Conservation (phyloP, 2,888 invertebrate genomes). For the Bruchidius siliquastri region DNA sequence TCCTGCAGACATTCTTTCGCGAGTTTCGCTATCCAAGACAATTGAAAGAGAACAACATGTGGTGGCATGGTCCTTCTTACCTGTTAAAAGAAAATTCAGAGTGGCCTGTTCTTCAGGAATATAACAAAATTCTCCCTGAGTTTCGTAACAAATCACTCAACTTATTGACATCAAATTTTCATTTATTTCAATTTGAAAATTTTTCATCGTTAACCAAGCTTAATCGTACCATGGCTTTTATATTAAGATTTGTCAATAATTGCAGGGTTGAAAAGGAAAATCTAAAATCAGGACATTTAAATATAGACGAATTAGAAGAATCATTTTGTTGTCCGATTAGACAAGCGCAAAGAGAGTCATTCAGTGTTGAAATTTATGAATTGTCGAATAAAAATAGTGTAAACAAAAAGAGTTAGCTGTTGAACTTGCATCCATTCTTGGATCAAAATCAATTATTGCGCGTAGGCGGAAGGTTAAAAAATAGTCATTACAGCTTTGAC, state of each 20-base stretch:
- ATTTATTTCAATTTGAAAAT: neutral
- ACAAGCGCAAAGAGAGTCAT: slow-evolving; percentile 3
- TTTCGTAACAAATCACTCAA: neutral
- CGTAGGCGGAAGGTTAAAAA: slow-evolving; percentile 5
- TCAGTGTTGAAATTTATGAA: neutral
- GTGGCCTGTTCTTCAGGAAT: neutral
- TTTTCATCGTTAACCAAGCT: neutral
- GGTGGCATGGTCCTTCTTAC: slow-evolving; percentile 16
- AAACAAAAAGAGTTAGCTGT: slow-evolving; percentile 2
- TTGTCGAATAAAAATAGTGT: neutral
- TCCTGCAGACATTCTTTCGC: slow-evolving; percentile 15
- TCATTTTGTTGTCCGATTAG: neutral
- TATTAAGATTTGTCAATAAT: no score
- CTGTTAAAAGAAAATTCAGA: slow-evolving; percentile 2
- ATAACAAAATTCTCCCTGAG: neutral
- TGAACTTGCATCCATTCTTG: slow-evolving; percentile 4
- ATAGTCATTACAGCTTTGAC: neutral
- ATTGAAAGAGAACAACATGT: slow-evolving; percentile 7
- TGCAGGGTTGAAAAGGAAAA: no score
- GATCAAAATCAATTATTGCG: slow-evolving; percentile 1
- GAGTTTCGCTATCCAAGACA: slow-evolving; percentile 8
- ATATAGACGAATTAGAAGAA: neutral
- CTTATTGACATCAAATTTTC: neutral
- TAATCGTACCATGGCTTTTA: no score
- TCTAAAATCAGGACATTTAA: neutral